Evolutionary conservation across 1,140 invertebrate genomes (phyloP).

Genomic region (Ceratosolen solmsi): DNA sequence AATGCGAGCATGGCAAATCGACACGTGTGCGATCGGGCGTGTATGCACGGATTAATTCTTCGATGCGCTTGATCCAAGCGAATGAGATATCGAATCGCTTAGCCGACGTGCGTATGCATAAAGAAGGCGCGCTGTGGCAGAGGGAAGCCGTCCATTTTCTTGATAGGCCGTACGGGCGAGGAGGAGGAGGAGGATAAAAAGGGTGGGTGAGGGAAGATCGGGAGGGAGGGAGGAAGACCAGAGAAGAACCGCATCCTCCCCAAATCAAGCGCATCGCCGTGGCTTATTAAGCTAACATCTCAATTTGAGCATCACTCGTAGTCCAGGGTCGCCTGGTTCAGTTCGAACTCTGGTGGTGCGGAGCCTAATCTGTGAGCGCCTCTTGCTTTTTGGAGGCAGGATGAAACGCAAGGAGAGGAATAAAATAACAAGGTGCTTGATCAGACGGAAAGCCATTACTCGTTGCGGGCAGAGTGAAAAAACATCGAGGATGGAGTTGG

Average conservation of each 20-base stretch:
- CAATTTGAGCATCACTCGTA: slow-evolving; percentile 57
- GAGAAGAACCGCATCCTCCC: slow-evolving; percentile 52
- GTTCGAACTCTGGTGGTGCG: background rate
- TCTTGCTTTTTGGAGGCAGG: background rate
- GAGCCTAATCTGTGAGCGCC: background rate
- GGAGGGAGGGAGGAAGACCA: background rate
- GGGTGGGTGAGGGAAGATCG: background rate
- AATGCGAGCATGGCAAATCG: background rate
- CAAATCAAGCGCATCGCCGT: slow-evolving; percentile 54
- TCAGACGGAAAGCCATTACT: background rate
- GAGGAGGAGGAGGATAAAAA: slow-evolving; percentile 42
- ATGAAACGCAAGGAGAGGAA: slow-evolving; percentile 46
- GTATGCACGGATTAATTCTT: background rate
- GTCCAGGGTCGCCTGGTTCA: background rate
- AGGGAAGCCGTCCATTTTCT: slow-evolving; percentile 1
- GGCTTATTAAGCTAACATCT: slow-evolving; percentile 67
- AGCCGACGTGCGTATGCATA: background rate
- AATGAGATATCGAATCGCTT: slow-evolving; percentile 20
- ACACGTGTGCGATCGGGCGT: slow-evolving; percentile 28
- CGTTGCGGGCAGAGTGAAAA: background rate
- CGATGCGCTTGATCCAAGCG: background rate
- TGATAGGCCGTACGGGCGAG: background rate
- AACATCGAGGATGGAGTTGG: background rate
- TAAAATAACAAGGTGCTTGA: slow-evolving; percentile 1
- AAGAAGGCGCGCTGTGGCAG: background rate